Base-by-base conservation (phyloP, 2,888 invertebrate species). In the Lomographa bimaculata region DNA sequence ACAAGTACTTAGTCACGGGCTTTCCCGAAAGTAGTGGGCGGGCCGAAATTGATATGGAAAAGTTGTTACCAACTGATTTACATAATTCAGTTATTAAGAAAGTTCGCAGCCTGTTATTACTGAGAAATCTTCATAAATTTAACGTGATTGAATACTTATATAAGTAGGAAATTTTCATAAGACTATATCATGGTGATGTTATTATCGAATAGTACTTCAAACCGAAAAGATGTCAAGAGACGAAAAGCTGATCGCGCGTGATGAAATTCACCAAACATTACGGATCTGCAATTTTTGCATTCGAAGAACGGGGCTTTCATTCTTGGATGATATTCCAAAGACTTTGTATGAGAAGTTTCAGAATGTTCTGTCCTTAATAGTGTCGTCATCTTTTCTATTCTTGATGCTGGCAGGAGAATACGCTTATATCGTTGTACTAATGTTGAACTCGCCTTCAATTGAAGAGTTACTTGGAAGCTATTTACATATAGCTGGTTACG, bases 401-500 rank as follows among this genome's bases (percentile, higher is more conserved):
- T 35, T 64, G n/a, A 65, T 75, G 61, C 39, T 78, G 28, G 44
- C 54, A 1, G 72, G 75, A 1, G 71, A 82, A 52, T 53, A 79
- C 5, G 62, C 63, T 1, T 75, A 67, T 34, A 67, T 77, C n/a
- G 52, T 55, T 2, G 55, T 57, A 0, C 61, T 78, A 35, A 51
- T 74, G 36, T 27, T 65, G 1, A 57, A 62, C 5, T 62, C 67
- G 0, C 61, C 70, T 0, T 70, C 73, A 0, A 60, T 83, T 2
- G 79, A 70, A 20, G 75, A 75, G 21, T 71, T 80, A 29, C 64
- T 81, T 7, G 66, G 71, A 1, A 67, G 76, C 23, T 62, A 64
- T 35, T 57, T 83, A 43, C 82, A 83, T 41, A 74, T 80, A 36
- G 71, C 75, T 12, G 82, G 81, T 9, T 83, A 83, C 26, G 83